Evolutionary conservation across 2,888 invertebrate genomes (phyloP), one percentile per base, ranked within the genome.

Genomic region (Nomada ferruginata): DNA sequence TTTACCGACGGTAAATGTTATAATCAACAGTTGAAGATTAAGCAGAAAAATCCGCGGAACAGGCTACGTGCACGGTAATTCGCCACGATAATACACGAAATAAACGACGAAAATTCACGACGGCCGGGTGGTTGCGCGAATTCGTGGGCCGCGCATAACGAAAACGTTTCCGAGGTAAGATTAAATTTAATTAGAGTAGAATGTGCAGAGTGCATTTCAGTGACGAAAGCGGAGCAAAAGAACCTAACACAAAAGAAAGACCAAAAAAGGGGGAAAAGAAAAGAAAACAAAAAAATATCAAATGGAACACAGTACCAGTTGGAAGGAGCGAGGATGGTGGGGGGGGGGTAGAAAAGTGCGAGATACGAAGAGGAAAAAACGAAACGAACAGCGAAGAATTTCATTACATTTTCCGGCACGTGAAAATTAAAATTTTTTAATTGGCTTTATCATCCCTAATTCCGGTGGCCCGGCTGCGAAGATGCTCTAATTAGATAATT

Each of bases 371-470:
- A n/a, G 2, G 18, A 77, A 69, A 64, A 79, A 79, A 57, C n/a
- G 60, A 70, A 64, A 69, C 73, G 79, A 71, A 79, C 64, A 61
- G 63, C 82, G 79, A 82, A 82, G 79, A 79, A 82, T 82, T 82
- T 82, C 82, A 82, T 82, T 82, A 82, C 82, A 82, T 79, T 82
- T 79, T 79, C 79, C 82, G 71, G 79, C 82, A 79, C 75, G 79
- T 75, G 82, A 82, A 82, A 82, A 82, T 82, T 82, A 82, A 82
- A 82, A 82, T 79, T 82, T 82, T 82, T 82, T 82, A 82, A 82
- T 79, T 82, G 82, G 79, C 79, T 79, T 79, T 79, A 79, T 75
- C 82, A 75, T 79, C 57, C 66, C 61, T 57, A 68, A 59, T 71
- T 79, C 82, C 74, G 26, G 36, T 65, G 52, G 71, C 59, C 20